Evolutionary conservation across 2,888 invertebrate genomes (phyloP), one percentile per base, ranked within the genome.

Genomic region (Andricus quercusramuli): DNA sequence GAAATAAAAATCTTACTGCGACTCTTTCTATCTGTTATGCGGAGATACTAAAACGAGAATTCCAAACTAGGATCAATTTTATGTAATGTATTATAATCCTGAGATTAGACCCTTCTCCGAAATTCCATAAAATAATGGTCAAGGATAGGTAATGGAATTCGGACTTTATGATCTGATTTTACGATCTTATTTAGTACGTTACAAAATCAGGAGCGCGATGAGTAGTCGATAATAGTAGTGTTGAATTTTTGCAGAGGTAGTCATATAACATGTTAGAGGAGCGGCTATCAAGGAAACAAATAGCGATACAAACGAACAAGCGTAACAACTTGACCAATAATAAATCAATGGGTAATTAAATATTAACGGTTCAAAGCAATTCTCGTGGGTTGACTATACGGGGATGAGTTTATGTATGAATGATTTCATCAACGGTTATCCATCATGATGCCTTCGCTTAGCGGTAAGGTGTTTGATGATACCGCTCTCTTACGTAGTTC

Each of bases 301-400:
- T 64, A 64, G 17, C 29, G 64, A 44, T 64, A 64, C 64, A 29
- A 64, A 29, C 29, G 64, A 17, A 29, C 64, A 64, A 29, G 64
- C 64, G 64, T 29, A 64, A 64, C 64, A 64, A 25, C 17, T 64
- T 64, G 29, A 22, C 64, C 17, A 29, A 68, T 68, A 68, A 91
- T 91, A 91, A 91, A 91, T 91, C 91, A 91, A 90, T 88, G 86
- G 85, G 87, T 90, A 91, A 91, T 91, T 91, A 91, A 91, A 90
- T 90, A 90, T 89, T 89, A 91, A 91, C 91, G 89, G 90, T 89
- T 86, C 80, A 64, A 74, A 80, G 84, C 82, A 87, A 87, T 79
- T 67, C 77, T 67, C 78, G 76, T 62, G 56, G 62, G 78, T 32
- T 11, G 47, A 74, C 13, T 32, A 22, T 25, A 25, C 25, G 68